These are phyloP conservation scores for Tinea semifulvella DNA, from an alignment of 2,888 invertebrate species.

Conservation along the genomic window DNA sequence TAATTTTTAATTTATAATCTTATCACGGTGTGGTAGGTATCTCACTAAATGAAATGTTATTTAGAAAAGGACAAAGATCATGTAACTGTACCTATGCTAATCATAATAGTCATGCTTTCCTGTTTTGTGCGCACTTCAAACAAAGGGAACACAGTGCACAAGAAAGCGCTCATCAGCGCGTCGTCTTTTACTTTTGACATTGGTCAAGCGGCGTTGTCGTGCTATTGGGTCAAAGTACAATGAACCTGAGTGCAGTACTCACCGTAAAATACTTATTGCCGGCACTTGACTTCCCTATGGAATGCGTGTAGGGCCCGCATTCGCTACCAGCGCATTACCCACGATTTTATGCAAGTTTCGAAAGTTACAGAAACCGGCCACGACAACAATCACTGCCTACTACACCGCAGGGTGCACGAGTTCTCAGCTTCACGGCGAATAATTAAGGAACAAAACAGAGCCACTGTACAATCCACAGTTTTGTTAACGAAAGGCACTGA, in stretches of 20 bases:
- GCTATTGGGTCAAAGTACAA: slow-evolving; percentile 61
- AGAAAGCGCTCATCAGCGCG: slow-evolving; percentile 5
- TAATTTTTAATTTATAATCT: too few relatives aligned
- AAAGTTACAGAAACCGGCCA: slow-evolving; percentile 64
- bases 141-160: background rate
- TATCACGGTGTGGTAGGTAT: too few relatives aligned
- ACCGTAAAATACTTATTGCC: slow-evolving; percentile 65
- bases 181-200: slow-evolving; percentile 32
- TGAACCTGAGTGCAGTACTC: slow-evolving; percentile 61
- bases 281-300: slow-evolving; percentile 61
- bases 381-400: slow-evolving; percentile 66
- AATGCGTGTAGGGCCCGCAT: slow-evolving; percentile 62
- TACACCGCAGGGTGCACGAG: slow-evolving; percentile 34
- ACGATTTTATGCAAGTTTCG: slow-evolving; percentile 63
- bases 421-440: slow-evolving; percentile 11
- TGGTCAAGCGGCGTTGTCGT: slow-evolving; percentile 30
- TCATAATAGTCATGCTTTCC: too few relatives aligned
- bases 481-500: slow-evolving; percentile 58
- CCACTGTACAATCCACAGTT: slow-evolving; percentile 49
- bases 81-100: too few relatives aligned
- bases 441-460: slow-evolving; percentile 35
- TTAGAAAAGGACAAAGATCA: too few relatives aligned
- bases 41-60: too few relatives aligned
- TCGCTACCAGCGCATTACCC: slow-evolving; percentile 62
- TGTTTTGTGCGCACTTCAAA: background rate